phyloP scores from a whole-genome alignment of 2,113 vertebrate genomes.

The Pogonocichla stellata region DNA sequence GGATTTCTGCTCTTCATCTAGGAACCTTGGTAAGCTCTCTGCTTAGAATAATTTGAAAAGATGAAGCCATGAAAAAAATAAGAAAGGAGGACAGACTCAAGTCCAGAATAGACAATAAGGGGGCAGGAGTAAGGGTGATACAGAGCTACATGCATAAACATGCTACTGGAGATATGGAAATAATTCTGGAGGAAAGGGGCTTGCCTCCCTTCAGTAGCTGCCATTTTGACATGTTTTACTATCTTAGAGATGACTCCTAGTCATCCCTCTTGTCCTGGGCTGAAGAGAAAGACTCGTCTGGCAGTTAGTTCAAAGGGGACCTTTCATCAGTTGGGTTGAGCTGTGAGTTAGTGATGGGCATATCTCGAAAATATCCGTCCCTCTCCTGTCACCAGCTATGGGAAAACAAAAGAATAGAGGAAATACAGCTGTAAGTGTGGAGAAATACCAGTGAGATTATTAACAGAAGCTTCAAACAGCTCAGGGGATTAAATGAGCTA shows the following conservation, averaged over 20 bases:
- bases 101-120: neutral
- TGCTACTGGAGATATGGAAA: neutral
- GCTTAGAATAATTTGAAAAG: neutral
- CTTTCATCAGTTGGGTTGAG: constrained; percentile 29
- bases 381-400: constrained; percentile 27
- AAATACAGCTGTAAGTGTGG: constrained; percentile 23
- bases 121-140: neutral
- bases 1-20: neutral
- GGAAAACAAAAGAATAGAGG: constrained; percentile 35
- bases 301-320: constrained; percentile 23
- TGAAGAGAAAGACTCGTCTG: constrained; percentile 8
- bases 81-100: neutral
- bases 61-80: neutral
- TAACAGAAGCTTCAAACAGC: constrained; percentile 8
- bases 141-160: neutral
- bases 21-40: neutral
- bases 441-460: constrained; percentile 44
- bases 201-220: constrained; percentile 16
- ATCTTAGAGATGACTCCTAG: neutral
- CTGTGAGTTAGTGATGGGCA: constrained; percentile 35
- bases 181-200: neutral
- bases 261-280: neutral
- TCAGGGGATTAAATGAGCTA: constrained; percentile 17
- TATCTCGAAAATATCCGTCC: constrained; percentile 2
- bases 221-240: neutral